These are phyloP conservation scores for Macrochelys suwanniensis DNA, from an alignment of 2,797 vertebrate genomes.

Conservation along the genomic window DNA sequence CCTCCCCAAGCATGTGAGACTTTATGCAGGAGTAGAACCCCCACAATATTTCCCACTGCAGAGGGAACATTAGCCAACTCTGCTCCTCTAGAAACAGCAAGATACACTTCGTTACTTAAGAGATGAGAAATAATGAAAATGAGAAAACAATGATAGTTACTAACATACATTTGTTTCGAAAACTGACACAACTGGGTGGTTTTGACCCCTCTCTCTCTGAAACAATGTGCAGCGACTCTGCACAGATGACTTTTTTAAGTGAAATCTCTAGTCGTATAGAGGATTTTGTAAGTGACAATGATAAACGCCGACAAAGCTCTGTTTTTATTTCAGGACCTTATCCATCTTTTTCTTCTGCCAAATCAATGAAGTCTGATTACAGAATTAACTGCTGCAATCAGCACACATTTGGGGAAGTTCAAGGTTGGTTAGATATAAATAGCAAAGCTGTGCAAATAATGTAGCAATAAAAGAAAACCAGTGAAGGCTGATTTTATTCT, in stretches of 20 bases:
- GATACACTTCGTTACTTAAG: constrained; percentile 37
- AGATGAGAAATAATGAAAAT: constrained; percentile 41
- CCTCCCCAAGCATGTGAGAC: background rate
- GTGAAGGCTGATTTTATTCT: background rate
- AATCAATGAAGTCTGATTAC: background rate
- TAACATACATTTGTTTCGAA: constrained; percentile 27
- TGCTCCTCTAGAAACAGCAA: background rate
- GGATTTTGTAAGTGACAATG: background rate
- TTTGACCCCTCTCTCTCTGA: background rate
- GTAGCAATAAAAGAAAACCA: background rate
- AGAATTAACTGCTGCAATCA: background rate
- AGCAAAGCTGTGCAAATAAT: constrained; percentile 9
- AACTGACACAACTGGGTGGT: constrained; percentile 12
- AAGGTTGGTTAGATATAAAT: background rate
- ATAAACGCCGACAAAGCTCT: background rate
- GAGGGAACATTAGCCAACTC: background rate
- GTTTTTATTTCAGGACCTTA: background rate
- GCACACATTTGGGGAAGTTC: background rate
- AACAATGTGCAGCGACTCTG: background rate
- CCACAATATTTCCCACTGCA: background rate
- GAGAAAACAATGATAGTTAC: constrained; percentile 21
- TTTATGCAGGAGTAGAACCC: background rate
- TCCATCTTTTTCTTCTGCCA: background rate
- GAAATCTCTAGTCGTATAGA: background rate
- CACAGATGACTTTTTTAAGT: background rate